These are phyloP conservation scores for Rattus norvegicus DNA, from an alignment of 2,113 vertebrate species.

Conservation along the genomic window DNA sequence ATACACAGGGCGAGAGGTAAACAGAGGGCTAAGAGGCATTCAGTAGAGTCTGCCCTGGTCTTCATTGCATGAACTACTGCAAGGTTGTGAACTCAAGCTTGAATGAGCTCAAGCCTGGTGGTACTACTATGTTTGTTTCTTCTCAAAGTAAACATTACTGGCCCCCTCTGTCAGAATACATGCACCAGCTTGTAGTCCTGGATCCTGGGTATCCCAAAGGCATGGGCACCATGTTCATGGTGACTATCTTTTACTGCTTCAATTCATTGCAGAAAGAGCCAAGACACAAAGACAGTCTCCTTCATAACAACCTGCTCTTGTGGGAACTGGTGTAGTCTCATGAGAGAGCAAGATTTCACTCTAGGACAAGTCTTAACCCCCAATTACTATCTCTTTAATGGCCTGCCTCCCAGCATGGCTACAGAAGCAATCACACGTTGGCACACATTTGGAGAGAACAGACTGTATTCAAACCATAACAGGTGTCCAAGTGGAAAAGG, in stretches of 20 bases:
- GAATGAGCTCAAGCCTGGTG: neutral
- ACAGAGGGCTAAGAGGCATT: slow-evolving; percentile 31
- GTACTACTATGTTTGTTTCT: slow-evolving; percentile 37
- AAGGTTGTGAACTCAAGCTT: neutral
- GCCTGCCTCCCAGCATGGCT: too few species aligned
- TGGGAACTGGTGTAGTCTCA: neutral
- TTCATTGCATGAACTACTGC: slow-evolving; percentile 59
- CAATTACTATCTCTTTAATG: neutral
- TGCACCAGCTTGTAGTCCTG: neutral
- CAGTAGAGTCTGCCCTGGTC: neutral
- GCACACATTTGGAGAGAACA: neutral
- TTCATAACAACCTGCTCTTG: too few species aligned
- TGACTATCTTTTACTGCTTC: neutral
- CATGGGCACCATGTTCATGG: neutral
- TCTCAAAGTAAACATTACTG: neutral
- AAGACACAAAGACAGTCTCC: neutral
- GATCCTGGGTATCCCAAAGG: neutral
- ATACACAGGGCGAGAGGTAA: neutral
- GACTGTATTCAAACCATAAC: neutral
- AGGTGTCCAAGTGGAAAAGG: neutral
- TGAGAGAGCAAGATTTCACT: neutral
- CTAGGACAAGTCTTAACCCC: neutral
- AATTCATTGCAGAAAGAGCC: neutral
- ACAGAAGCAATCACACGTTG: neutral
- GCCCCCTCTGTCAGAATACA: neutral